A percentile compares a stretch with the other conserved stretches of the same genome.
These are phyloP conservation scores for Lycia hirtaria DNA, from an alignment of 2,888 invertebrate genomes.

Conservation along the genomic window DNA sequence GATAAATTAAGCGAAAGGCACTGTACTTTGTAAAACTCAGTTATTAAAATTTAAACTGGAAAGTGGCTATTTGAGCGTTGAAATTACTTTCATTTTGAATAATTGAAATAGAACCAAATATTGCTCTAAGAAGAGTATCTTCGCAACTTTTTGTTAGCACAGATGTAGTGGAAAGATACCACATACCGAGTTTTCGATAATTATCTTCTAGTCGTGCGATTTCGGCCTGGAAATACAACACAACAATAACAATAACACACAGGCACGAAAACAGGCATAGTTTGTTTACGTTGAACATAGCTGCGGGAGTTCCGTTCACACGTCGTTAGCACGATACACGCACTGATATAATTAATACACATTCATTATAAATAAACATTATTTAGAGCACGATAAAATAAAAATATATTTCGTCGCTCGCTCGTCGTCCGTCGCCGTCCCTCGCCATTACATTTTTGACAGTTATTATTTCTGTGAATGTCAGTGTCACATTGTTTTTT, in stretches of 20 bases:
- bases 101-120: neutral
- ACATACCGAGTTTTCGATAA: conserved; percentile 72
- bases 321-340: conserved; percentile 59
- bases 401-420: conserved; percentile 54
- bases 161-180: conserved; percentile 1
- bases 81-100: neutral
- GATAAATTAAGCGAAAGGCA: neutral
- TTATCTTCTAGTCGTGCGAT: conserved; percentile 73
- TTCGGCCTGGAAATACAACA: conserved; percentile 80
- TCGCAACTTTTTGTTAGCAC: neutral
- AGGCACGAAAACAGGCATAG: conserved; percentile 77
- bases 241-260: conserved; percentile 74
- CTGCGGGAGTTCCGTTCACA: conserved; percentile 51
- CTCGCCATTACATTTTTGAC: conserved; percentile 3
- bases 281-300: conserved; percentile 80
- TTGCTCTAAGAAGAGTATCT: neutral
- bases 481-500: conserved; percentile 7
- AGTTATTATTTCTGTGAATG: neutral
- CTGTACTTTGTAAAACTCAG: neutral
- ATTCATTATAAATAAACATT: conserved; percentile 73
- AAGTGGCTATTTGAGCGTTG: neutral
- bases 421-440: conserved; percentile 42
- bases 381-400: conserved; percentile 65
- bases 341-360: conserved; percentile 64
- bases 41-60: too few relatives aligned